These are phyloP conservation scores for Liolophura sinensis DNA, from an alignment of 1,140 invertebrate species.

Conservation along the genomic window DNA sequence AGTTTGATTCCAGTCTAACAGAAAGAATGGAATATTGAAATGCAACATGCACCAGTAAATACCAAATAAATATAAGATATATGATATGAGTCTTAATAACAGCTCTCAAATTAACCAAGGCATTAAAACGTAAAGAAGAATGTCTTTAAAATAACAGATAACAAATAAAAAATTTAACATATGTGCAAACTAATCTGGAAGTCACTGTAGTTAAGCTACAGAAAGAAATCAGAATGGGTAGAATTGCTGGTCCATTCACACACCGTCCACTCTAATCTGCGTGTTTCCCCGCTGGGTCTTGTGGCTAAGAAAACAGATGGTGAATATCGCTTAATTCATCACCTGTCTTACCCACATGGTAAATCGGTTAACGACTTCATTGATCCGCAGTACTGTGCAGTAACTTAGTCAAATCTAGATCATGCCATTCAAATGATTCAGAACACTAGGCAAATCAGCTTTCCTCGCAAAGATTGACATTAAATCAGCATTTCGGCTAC, in stretches of 20 bases:
- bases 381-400: conserved; percentile 3
- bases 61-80: no score
- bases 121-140: no score
- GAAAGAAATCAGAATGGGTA: no score
- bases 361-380: conserved; percentile 19
- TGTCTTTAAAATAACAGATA: no score
- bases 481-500: conserved; percentile 19
- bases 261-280: conserved; percentile 6
- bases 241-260: conserved; percentile 10
- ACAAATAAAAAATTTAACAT: no score
- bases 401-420: conserved; percentile 17
- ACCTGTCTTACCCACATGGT: conserved; percentile 9
- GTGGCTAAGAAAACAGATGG: conserved; percentile 14
- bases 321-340: conserved; percentile 8
- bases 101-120: no score
- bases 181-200: no score
- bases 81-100: no score
- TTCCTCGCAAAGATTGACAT: conserved; percentile 20
- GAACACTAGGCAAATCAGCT: conserved; percentile 2
- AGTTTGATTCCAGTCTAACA: conserved; percentile 27
- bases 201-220: no score
- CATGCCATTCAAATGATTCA: conserved; percentile 13
- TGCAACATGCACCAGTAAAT: neutral
- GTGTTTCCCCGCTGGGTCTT: conserved; percentile 7
- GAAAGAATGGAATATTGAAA: neutral